Evolutionary conservation across 2,888 invertebrate genomes (phyloP), one percentile per base, ranked within the genome.

Genomic region (Brachynemurus nebulosus): DNA sequence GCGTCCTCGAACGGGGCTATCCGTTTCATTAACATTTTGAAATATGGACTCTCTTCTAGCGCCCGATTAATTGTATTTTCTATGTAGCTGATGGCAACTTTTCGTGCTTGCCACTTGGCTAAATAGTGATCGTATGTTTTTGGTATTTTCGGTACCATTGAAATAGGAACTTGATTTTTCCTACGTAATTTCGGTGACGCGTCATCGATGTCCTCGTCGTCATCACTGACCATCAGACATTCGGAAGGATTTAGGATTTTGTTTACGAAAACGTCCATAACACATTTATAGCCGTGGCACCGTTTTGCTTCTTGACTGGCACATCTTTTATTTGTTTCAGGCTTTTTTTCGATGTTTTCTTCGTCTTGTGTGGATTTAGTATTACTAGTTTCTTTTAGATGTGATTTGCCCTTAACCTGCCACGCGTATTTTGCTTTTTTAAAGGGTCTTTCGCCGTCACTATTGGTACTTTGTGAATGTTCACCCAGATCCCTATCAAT

Each of bases 11-110:
- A 56, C 9, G 72, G 70, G 23, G 67, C 64, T 30, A 70, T 60
- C 49, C 70, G 68, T n/a, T n/a, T n/a, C n/a, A n/a, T n/a, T n/a
- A n/a, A n/a, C n/a, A n/a, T n/a, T n/a, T n/a, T n/a, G n/a, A n/a
- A n/a, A n/a, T n/a, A n/a, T n/a, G n/a, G n/a, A 66, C 72, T 74
- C 17, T 69, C 69, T 55, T 81, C 80, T 47, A 80, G 56, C n/a
- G 79, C 70, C 48, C 68, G 66, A 55, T 82, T 82, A 50, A 82
- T 75, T 14, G 75, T 74, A 55, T 82, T 82, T 56, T 82, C 81
- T 30, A 80, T 69, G 59, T 74, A 74, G 38, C 77, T 74, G 59
- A 74, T 74, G 1, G 75, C 74, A 58, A 71, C 64, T 66, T 81
- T 80, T 60, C 71, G 69, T 2, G 71, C 71, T 59, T 81, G 81